These are phyloP conservation scores for Pandemis corylana DNA, from an alignment of 2,888 invertebrate genomes.

Conservation along the genomic window DNA sequence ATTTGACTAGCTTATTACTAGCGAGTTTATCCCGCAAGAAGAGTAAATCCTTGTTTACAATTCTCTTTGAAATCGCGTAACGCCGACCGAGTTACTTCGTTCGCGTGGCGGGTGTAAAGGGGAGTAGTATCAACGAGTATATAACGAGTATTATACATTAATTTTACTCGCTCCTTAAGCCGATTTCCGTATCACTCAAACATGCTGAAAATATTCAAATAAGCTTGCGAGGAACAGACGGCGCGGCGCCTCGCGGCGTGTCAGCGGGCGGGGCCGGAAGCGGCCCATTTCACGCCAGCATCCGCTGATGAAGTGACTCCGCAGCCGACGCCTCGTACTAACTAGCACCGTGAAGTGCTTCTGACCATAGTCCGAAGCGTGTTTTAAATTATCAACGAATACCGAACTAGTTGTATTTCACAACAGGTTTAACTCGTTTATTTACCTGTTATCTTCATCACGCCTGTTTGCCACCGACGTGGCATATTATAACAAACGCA, in stretches of 20 bases:
- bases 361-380: no score
- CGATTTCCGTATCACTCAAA: slow-evolving; percentile 5
- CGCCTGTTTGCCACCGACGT: no score
- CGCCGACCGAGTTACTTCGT: not conserved
- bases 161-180: slow-evolving; percentile 2
- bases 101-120: not conserved
- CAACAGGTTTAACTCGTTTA: no score
- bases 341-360: no score
- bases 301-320: not conserved
- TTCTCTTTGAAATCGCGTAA: not conserved
- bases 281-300: not conserved
- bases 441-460: no score
- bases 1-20: not conserved
- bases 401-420: no score
- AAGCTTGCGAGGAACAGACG: not conserved
- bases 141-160: not conserved
- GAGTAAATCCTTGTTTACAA: not conserved
- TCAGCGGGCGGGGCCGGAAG: not conserved
- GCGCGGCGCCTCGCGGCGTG: not conserved
- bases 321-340: not conserved
- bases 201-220: not conserved
- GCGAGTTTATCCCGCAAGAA: not conserved
- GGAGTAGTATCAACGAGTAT: not conserved
- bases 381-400: no score
- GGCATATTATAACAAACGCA: no score